Evolutionary conservation across 2,888 invertebrate species (phyloP), one percentile per base, ranked within the genome.

Genomic region (Cataglyphis albicans): DNA sequence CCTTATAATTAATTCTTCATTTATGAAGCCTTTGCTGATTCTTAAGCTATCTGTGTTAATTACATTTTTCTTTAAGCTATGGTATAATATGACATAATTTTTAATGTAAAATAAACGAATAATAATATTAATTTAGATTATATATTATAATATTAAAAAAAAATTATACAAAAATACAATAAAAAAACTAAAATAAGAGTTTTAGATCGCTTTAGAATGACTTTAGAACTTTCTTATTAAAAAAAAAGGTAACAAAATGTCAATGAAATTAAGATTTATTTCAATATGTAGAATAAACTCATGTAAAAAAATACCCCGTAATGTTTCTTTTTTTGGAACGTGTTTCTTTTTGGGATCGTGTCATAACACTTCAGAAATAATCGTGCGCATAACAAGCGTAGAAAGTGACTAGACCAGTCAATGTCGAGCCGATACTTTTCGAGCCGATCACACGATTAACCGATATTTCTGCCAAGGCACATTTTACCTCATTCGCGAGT

Each of bases 381-480:
- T 78, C 15, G 32, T 21, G 3, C 35, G 70, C 57, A 32, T 41
- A 55, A 68, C n/a, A 68, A 25, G 44, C 67, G 29, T 67, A 48
- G 52, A 78, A 59, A 78, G 32, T 15, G 59, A 70, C 59, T 70
- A 59, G 18, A 70, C 35, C 57, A 57, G 32, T 41, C 70, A 80
- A 70, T 68, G 78, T 68, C 78, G 68, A 10, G 12, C 6, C 29
- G 68, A 35, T 65, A 18, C 32, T n/a, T 68, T 52, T n/a, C 52
- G 35, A 29, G 12, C 57, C 32, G 25, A 25, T 25, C 25, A 25
- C 25, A 25, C 70, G 44, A 80, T 48, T 59, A 61, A 5, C 29
- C 29, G 75, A 75, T 64, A 75, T 52, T 76, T 41, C 76, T 41
- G 41, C 29, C 76, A 32, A 80, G 59, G 10, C 32, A 32, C 35